Conservation (phyloP, 2,888 invertebrate species). For the Bruchidius siliquastri region DNA sequence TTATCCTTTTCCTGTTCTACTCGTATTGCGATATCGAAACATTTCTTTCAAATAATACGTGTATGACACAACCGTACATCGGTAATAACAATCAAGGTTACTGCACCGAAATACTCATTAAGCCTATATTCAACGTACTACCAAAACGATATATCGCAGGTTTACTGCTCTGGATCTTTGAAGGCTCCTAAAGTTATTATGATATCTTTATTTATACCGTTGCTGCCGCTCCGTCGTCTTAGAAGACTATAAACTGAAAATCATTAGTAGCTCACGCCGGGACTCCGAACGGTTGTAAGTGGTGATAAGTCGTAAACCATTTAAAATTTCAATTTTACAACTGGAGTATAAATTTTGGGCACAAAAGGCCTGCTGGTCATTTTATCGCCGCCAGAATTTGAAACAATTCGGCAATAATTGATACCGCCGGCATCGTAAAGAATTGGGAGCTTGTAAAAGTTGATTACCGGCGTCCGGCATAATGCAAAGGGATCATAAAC, state of each 20-base stretch:
- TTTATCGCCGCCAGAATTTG: neutral
- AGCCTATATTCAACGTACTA: neutral
- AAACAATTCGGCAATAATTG: slow-evolving; percentile 2
- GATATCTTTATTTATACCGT: neutral
- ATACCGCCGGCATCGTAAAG: neutral
- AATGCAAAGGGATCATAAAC: neutral
- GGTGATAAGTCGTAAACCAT: slow-evolving; percentile 1
- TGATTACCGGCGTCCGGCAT: neutral
- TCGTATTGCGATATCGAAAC: no score
- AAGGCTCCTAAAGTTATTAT: neutral
- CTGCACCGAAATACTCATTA: no score
- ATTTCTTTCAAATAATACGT: no score
- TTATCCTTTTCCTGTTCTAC: no score
- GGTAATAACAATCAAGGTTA: no score
- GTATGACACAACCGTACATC: no score
- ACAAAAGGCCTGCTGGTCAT: neutral
- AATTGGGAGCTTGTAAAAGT: neutral
- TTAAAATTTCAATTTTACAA: slow-evolving; percentile 2
- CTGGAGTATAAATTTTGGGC: neutral
- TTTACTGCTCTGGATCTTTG: neutral
- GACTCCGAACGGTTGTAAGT: slow-evolving; percentile 1
- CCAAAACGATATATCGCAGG: neutral
- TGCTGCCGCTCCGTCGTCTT: neutral
- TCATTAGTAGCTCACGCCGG: neutral
- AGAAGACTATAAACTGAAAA: neutral